Conservation (phyloP, 2,888 invertebrate genomes). For the Drosophila merina region DNA sequence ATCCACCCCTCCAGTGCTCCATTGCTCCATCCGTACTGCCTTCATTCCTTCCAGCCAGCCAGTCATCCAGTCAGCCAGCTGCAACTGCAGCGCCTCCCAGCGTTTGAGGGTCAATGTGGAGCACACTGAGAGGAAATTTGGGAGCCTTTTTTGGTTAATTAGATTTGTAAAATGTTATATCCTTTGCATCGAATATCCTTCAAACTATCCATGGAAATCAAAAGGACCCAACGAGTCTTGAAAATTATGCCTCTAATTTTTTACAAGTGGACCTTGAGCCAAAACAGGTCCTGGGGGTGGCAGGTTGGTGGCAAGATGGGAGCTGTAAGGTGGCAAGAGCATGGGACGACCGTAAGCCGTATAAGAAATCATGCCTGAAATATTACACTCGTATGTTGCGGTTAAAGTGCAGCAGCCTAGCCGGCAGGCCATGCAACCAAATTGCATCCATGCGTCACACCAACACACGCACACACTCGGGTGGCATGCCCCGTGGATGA, state of each 20-base stretch:
- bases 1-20: not conserved
- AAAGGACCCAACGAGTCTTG: too few species aligned
- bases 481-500: slow-evolving; percentile 3
- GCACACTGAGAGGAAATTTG: slow-evolving; percentile 21
- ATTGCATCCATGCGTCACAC: slow-evolving; percentile 72
- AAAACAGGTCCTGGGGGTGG: slow-evolving; percentile 16
- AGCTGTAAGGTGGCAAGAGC: slow-evolving; percentile 4
- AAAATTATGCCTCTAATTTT: not conserved
- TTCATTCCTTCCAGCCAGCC: slow-evolving; percentile 3
- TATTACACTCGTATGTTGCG: slow-evolving; percentile 75
- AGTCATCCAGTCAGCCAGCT: slow-evolving; percentile 26
- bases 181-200: too few species aligned
- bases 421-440: slow-evolving; percentile 60
- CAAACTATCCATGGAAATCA: too few species aligned
- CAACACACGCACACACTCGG: slow-evolving; percentile 31
- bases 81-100: slow-evolving; percentile 41
- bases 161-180: too few species aligned
- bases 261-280: slow-evolving; percentile 3
- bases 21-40: not conserved
- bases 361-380: slow-evolving; percentile 80
- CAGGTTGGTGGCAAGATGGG: too few species aligned
- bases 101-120: slow-evolving; percentile 73
- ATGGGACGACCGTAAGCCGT: slow-evolving; percentile 47
- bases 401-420: slow-evolving; percentile 70
- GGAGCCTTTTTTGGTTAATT: not conserved